These are phyloP conservation scores for Leuciscus idus DNA, from an alignment of 2,113 vertebrate species.

Conservation along the genomic window DNA sequence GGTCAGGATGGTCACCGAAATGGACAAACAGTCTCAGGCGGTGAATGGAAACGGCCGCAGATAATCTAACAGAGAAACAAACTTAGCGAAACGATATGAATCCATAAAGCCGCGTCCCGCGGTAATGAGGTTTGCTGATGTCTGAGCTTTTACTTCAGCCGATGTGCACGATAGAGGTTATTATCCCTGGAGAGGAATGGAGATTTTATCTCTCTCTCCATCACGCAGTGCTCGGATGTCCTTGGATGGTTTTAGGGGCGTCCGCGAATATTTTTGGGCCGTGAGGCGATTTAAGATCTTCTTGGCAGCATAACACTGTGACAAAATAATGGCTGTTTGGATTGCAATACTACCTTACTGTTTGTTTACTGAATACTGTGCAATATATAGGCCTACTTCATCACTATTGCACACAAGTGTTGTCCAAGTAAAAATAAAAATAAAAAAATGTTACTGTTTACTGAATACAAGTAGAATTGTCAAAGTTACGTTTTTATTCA, in stretches of 20 bases:
- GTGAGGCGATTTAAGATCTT: slow-evolving; percentile 8
- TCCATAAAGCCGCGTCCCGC: slow-evolving; percentile 7
- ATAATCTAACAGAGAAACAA: slow-evolving; percentile 20
- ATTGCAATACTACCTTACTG: not conserved
- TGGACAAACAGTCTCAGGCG: slow-evolving; percentile 18
- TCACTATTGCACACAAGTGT: not conserved
- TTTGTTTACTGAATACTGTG: not conserved
- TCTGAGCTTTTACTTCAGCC: slow-evolving; percentile 58
- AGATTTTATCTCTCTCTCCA: slow-evolving; percentile 63
- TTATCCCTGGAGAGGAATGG: slow-evolving; percentile 59
- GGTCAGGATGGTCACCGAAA: slow-evolving; percentile 52
- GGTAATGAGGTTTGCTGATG: slow-evolving; percentile 69
- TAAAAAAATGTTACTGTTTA: too few species aligned
- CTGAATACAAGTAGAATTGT: too few species aligned
- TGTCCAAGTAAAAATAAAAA: not conserved
- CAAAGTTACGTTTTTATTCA: too few species aligned
- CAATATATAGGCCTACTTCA: not conserved
- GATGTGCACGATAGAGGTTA: slow-evolving; percentile 65
- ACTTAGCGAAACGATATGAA: slow-evolving; percentile 35
- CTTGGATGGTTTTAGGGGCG: slow-evolving; percentile 17
- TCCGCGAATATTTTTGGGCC: not conserved
- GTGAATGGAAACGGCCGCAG: not conserved
- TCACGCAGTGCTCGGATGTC: not conserved
- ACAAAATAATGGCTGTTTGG: slow-evolving; percentile 25
- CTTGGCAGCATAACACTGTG: not conserved